Base-by-base conservation (phyloP, 2,888 invertebrate species). In the Sarcophaga caerulescens region DNA sequence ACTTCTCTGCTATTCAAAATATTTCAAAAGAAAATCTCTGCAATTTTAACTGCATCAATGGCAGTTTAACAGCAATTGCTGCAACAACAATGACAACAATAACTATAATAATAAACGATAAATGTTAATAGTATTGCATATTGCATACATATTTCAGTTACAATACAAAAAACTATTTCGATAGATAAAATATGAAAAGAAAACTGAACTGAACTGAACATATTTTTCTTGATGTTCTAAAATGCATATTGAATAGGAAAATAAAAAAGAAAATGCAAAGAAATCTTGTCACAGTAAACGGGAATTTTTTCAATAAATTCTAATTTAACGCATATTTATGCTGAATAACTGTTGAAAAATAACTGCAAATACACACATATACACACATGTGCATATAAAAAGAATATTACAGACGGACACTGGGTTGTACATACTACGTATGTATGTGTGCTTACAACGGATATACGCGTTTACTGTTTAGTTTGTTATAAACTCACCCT, bases 91-190 rank as follows among this genome's bases (percentile, higher is more conserved):
- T 6, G 6, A 35, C 35, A 35, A 35, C 35, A 35, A 35, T 8
- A 35, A 35, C 35, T 35, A 35, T 35, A 35, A 52, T 14, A 52
- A 52, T 35, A 52, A 52, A 52, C 52, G 52, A 52, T 91, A 90
- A 91, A 90, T 90, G 91, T 91, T 90, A 91, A 90, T 90, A 91
- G 87, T 90, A 89, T 35, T 52, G 47, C 47, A 47, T 10, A 45
- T 3, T 45, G 14, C 47, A 47, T 47, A 14, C 5, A 17, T 52
- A 52, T 52, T 12, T 52, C 12, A 14, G 52, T 52, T 52, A 52
- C 12, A 52, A 52, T 52, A 52, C 17, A 52, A 52, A 52, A 52
- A 35, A 35, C 35, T 52, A 52, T 17, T 52, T 14, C 17, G 5
- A 52, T 4, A 52, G 17, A 52, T 52, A 17, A 52, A 52, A 52